Evolutionary conservation across 2,888 invertebrate genomes (phyloP).

Genomic region (Lordiphosa andalusiaca): DNA sequence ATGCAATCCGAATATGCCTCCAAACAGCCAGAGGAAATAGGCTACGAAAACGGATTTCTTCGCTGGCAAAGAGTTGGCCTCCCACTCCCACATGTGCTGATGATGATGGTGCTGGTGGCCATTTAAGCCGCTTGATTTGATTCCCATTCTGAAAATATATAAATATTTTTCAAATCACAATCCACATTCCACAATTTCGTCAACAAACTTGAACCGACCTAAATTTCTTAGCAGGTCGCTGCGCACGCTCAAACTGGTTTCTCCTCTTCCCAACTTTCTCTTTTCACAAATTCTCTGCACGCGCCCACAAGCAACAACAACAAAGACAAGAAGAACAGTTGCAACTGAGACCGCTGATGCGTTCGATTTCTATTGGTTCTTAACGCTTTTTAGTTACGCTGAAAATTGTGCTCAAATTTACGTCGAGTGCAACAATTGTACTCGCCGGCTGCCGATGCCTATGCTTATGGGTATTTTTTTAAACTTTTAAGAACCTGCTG

Average conservation of each 20-base stretch:
- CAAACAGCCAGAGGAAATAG: slow-evolving; percentile 92
- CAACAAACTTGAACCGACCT: slow-evolving; percentile 6
- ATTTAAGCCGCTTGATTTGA: slow-evolving; percentile 24
- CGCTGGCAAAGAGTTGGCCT: slow-evolving; percentile 54
- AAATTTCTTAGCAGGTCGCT: slow-evolving; percentile 25
- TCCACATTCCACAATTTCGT: too few species aligned
- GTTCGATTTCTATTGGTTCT: slow-evolving; percentile 35
- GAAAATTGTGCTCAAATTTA: background rate
- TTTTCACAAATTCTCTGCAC: slow-evolving; percentile 72
- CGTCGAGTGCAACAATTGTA: too few species aligned
- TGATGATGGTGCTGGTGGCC: background rate
- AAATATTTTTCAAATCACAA: background rate
- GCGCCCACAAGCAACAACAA: slow-evolving; percentile 33
- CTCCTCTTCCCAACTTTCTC: slow-evolving; percentile 62
- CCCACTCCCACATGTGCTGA: slow-evolving; percentile 3
- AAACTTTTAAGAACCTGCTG: too few species aligned
- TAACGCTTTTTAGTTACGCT: slow-evolving; percentile 9
- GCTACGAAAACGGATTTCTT: slow-evolving; percentile 85
- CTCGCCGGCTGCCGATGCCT: too few species aligned
- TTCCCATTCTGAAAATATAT: slow-evolving; percentile 25
- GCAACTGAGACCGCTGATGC: slow-evolving; percentile 23
- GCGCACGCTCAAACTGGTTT: slow-evolving; percentile 31
- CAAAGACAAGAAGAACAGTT: slow-evolving; percentile 16
- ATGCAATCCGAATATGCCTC: slow-evolving; percentile 93
- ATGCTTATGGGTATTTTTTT: too few species aligned